Evolutionary conservation across 2,113 vertebrate genomes (phyloP).

Genomic region (Steatornis caripensis): DNA sequence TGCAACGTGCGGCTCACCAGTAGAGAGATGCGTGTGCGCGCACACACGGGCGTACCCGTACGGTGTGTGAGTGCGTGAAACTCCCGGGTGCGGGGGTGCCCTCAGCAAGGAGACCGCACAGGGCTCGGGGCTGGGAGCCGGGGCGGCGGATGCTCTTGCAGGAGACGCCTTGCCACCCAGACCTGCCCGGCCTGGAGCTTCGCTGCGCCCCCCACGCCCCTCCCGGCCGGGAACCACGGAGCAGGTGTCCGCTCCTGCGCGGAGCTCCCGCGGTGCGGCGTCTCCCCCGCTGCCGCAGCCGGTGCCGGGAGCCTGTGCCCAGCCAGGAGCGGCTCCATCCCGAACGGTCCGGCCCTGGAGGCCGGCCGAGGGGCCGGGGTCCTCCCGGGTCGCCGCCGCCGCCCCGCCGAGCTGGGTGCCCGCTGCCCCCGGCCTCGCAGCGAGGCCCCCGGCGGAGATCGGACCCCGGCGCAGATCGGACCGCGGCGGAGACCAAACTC

Average conservation of each 20-base stretch:
- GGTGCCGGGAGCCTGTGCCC: neutral
- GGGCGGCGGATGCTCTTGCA: neutral
- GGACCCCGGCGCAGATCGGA: neutral
- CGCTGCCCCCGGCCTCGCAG: neutral
- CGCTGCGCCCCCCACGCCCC: accelerated
- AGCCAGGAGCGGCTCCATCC: neutral
- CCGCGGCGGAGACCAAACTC: neutral
- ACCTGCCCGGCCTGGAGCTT: neutral
- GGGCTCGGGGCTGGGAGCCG: neutral
- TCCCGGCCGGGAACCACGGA: neutral
- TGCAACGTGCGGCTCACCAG: accelerated
- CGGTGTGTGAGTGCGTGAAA: neutral
- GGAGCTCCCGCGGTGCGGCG: neutral
- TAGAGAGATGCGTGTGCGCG: neutral
- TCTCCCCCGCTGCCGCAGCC: neutral
- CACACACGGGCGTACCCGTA: neutral
- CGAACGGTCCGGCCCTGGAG: neutral
- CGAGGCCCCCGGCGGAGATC: neutral
- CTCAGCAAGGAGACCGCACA: accelerated
- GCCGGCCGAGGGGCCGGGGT: neutral
- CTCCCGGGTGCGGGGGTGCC: neutral
- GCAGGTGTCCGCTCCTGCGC: neutral
- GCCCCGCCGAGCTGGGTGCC: neutral
- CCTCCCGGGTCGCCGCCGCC: neutral
- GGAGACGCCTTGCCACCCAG: neutral